Evolutionary conservation across 2,797 vertebrate species (phyloP).

Genomic region (Rhinatrema bivittatum): DNA sequence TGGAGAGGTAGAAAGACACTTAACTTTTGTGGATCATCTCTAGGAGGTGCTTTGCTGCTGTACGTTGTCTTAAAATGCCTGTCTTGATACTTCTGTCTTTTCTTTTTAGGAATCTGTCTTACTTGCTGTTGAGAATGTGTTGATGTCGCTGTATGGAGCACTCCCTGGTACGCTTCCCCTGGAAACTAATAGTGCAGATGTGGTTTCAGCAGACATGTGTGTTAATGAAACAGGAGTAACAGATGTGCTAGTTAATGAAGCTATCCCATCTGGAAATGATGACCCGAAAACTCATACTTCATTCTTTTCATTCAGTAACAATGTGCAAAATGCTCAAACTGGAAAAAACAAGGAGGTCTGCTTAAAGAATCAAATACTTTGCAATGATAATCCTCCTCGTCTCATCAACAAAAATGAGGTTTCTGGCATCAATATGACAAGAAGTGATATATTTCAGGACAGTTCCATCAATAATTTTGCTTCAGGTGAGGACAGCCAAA

Average conservation of each 20-base stretch:
- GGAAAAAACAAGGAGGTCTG: conserved; percentile 30
- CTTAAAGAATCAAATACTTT: conserved; percentile 33
- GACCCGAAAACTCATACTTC: conserved; percentile 23
- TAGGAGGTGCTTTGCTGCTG: too few relatives aligned
- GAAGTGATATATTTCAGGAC: conserved; percentile 21
- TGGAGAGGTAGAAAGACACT: too few relatives aligned
- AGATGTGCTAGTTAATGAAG: conserved; percentile 44
- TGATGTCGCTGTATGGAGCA: conserved; percentile 78
- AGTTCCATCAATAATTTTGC: conserved; percentile 28
- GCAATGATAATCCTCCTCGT: conserved; percentile 20
- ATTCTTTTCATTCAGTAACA: conserved; percentile 32
- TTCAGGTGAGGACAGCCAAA: conserved; percentile 51
- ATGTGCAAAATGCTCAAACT: conserved; percentile 28
- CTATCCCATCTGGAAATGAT: conserved; percentile 30
- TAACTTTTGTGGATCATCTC: too few relatives aligned
- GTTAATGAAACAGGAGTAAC: conserved; percentile 43
- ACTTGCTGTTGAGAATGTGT: conserved; percentile 73
- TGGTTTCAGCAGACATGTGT: conserved; percentile 45
- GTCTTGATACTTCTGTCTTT: too few relatives aligned
- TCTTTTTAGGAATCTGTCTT: conserved; percentile 75
- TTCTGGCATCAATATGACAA: conserved; percentile 6
- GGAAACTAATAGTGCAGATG: conserved; percentile 51
- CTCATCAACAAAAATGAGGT: conserved; percentile 19
- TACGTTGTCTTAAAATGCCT: too few relatives aligned
- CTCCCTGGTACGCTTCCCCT: conserved; percentile 35